A percentile compares a stretch with the other conserved stretches of the same genome.
Evolutionary conservation across 2,888 invertebrate genomes (phyloP).

Genomic region (Athetis lepigone): DNA sequence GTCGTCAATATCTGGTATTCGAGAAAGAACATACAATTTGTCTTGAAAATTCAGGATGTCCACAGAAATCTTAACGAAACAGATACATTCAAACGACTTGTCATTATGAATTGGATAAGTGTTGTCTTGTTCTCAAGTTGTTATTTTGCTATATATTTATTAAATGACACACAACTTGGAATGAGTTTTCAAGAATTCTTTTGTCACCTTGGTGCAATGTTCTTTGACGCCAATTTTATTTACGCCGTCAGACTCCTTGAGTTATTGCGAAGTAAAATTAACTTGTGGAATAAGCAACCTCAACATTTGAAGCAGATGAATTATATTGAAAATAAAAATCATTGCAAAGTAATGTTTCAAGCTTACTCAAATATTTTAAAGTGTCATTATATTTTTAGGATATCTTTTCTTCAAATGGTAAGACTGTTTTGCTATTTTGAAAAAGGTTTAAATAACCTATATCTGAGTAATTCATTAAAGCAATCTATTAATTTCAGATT

Average conservation of each 20-base stretch:
- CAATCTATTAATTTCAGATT: neutral
- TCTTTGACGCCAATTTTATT: neutral
- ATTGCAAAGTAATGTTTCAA: neutral
- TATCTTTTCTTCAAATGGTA: neutral
- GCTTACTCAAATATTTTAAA: neutral
- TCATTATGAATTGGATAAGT: neutral
- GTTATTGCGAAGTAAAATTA: neutral
- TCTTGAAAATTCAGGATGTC: slow-evolving; percentile 12
- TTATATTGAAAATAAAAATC: neutral
- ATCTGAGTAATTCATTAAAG: neutral
- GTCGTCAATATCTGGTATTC: neutral
- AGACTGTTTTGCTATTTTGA: too few relatives aligned
- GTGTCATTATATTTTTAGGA: neutral
- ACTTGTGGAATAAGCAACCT: neutral
- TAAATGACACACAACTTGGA: neutral
- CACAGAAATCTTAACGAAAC: slow-evolving; percentile 2
- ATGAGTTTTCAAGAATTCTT: neutral
- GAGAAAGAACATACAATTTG: neutral
- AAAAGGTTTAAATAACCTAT: too few relatives aligned
- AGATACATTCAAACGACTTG: neutral
- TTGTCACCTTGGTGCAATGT: neutral
- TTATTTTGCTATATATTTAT: neutral
- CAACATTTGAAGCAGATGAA: neutral
- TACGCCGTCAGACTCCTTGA: neutral
- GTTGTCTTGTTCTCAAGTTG: neutral